These are phyloP conservation scores for Nesogale talazaci DNA, from an alignment of 2,113 vertebrate genomes.

Conservation along the genomic window DNA sequence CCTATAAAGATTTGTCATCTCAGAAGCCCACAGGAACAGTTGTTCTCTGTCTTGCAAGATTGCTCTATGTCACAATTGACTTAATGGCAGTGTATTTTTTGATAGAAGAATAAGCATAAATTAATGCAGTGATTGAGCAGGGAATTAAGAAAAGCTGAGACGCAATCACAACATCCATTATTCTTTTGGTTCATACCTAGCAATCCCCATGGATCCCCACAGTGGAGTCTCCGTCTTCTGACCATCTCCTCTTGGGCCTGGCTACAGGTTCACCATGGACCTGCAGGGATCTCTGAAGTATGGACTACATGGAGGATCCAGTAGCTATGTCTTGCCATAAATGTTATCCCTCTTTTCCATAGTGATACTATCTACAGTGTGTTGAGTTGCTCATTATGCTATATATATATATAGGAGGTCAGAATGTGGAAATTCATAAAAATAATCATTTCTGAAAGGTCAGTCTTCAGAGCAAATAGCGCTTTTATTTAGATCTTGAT, in stretches of 20 bases:
- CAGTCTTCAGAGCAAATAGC: neutral
- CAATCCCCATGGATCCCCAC: too few species aligned
- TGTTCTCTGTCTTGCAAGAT: too few species aligned
- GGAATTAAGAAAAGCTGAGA: neutral
- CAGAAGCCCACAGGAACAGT: too few species aligned
- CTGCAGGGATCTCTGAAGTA: too few species aligned
- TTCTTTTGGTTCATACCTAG: neutral
- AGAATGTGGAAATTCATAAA: neutral
- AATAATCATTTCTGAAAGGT: neutral
- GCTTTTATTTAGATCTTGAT: neutral
- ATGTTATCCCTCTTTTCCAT: neutral
- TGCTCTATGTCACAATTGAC: too few species aligned
- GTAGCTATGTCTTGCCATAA: neutral
- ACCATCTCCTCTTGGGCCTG: neutral
- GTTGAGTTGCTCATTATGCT: neutral
- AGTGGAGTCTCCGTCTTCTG: neutral
- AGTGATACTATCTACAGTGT: neutral
- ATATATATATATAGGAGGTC: neutral
- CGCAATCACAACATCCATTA: neutral
- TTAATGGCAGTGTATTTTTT: too few species aligned
- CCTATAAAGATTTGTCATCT: too few species aligned
- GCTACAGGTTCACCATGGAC: neutral
- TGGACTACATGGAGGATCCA: neutral
- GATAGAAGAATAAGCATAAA: neutral
- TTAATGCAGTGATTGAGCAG: neutral